Conservation (phyloP, 2,888 invertebrate species). For the Lobophora halterata region DNA sequence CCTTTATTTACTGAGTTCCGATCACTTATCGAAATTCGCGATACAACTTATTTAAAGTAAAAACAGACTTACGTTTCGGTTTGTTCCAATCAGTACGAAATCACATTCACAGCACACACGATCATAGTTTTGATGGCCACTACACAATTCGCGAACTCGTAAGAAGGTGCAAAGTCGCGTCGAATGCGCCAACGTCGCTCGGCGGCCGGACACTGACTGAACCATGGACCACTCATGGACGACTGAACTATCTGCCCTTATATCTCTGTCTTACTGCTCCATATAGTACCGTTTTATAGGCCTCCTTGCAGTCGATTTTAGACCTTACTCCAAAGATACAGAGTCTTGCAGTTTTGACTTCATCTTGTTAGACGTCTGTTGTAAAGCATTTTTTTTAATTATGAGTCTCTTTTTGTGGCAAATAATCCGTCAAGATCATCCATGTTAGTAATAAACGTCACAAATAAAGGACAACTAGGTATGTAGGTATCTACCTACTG, state of each 20-base stretch:
- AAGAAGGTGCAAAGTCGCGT: constrained; percentile 4
- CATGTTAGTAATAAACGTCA: no score
- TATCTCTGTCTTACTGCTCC: constrained; percentile 8
- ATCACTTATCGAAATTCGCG: constrained; percentile 55
- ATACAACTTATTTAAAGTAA: constrained; percentile 28
- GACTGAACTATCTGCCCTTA: constrained; percentile 10
- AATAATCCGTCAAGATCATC: no score
- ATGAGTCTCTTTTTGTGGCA: no score
- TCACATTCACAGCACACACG: constrained; percentile 18
- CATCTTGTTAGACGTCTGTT: no score
- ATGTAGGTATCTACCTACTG: no score
- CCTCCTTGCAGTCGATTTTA: constrained; percentile 10
- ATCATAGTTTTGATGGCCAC: constrained; percentile 28
- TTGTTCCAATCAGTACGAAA: constrained; percentile 22
- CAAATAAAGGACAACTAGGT: no score
- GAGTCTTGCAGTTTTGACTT: constrained; percentile 2
- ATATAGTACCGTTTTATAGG: constrained; percentile 10
- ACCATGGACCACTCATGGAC: constrained; percentile 14
- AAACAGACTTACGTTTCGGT: constrained; percentile 35
- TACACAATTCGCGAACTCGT: constrained; percentile 47
- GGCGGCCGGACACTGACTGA: constrained; percentile 52
- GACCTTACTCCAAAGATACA: constrained; percentile 9
- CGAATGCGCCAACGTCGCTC: constrained; percentile 34
- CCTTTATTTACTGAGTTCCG: constrained; percentile 50
- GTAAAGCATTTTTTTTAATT: no score